Conservation (phyloP, 1,140 invertebrate genomes). For the Homarus americanus region DNA sequence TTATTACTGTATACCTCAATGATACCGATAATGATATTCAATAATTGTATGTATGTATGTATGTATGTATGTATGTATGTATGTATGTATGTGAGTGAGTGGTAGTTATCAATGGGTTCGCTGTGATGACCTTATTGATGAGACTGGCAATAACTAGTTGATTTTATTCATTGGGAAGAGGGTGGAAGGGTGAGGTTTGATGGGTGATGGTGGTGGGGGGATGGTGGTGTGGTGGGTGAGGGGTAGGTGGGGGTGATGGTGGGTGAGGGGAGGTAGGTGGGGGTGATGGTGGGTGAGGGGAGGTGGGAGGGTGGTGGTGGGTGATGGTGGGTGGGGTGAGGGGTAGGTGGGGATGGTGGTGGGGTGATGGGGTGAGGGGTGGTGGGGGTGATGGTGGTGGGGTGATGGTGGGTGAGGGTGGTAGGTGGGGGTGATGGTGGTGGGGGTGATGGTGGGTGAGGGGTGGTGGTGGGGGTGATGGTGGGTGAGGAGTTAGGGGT, state of each 20-base stretch:
- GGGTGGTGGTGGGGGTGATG: neutral
- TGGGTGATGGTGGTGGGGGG: neutral
- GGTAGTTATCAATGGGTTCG: too few species aligned
- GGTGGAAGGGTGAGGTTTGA: too few species aligned
- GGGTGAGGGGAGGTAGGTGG: neutral
- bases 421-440: neutral
- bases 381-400: neutral
- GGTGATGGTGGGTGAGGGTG: neutral
- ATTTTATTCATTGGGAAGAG: too few species aligned
- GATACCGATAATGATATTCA: too few species aligned
- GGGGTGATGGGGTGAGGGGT: neutral
- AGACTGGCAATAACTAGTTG: too few species aligned
- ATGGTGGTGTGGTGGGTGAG: neutral
- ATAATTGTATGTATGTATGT: neutral
- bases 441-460: neutral
- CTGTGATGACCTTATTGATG: too few species aligned
- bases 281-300: neutral
- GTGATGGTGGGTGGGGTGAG: too few species aligned
- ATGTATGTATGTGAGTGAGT: slow-evolving; percentile 23
- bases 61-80: neutral
- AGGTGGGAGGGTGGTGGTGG: too few species aligned
- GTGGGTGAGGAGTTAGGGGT: too few species aligned
- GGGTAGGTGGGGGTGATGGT: neutral
- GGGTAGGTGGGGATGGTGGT: neutral
- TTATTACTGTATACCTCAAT: neutral